Percentiles rank a stretch among this genome's conserved stretches.
phyloP scores from a whole-genome alignment of 2,113 vertebrate genomes.

The Charadrius vociferus region DNA sequence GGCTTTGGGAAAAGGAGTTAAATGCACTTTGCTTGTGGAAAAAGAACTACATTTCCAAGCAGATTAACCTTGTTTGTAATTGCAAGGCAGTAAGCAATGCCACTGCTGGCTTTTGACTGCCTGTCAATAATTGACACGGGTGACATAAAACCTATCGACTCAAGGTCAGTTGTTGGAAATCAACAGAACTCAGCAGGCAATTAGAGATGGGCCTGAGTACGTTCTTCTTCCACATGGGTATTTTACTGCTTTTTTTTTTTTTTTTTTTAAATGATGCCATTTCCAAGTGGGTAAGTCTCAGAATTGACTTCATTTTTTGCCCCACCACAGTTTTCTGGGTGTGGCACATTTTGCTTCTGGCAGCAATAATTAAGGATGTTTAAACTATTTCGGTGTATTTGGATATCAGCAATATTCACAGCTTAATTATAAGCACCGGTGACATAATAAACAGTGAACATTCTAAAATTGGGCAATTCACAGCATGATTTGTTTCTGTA shows the following conservation, averaged over 20 bases:
- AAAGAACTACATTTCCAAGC: background rate
- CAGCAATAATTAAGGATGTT: background rate
- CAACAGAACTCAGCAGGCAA: background rate
- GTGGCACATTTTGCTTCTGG: background rate
- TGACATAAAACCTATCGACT: background rate
- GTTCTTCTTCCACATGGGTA: background rate
- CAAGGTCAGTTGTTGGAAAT: background rate
- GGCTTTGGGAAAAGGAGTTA: slow-evolving; percentile 13
- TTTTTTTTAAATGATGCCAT: background rate
- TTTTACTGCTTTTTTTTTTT: background rate
- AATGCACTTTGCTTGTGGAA: slow-evolving; percentile 38
- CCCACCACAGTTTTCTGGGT: background rate
- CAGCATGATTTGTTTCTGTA: background rate
- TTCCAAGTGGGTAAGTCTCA: background rate
- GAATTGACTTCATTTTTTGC: background rate
- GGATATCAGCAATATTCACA: background rate
- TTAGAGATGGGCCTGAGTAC: background rate
- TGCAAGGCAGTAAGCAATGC: background rate
- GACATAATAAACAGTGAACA: background rate
- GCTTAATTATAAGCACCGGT: background rate
- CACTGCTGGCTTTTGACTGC: background rate
- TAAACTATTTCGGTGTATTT: background rate
- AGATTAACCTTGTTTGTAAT: background rate
- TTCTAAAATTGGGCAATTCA: background rate
- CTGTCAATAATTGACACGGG: background rate